These are phyloP conservation scores for Ecdyonurus torrentis DNA, from an alignment of 2,888 invertebrate species.

Conservation along the genomic window DNA sequence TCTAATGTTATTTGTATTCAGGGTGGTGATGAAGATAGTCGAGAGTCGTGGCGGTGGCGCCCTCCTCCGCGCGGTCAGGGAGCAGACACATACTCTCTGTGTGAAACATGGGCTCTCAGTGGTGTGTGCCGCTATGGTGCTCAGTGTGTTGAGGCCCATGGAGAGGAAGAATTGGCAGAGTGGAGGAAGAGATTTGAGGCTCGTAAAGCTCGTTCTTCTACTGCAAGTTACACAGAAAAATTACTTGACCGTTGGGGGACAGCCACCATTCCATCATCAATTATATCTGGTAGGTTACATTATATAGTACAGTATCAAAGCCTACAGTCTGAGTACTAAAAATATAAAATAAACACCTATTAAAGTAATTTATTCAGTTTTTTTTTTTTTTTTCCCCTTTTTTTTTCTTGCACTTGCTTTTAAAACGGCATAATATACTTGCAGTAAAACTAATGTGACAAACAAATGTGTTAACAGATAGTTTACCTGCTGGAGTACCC, in stretches of 20 bases:
- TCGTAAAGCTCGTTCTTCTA: conserved; percentile 37
- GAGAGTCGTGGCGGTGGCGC: conserved; percentile 28
- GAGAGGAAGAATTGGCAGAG: conserved; percentile 48
- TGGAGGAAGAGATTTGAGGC: conserved; percentile 47
- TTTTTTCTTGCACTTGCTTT: too few relatives aligned
- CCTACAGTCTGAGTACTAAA: too few relatives aligned
- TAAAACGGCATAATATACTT: too few relatives aligned
- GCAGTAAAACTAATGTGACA: too few relatives aligned
- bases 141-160: conserved; percentile 59
- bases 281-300: background rate
- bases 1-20: background rate
- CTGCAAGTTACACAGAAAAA: conserved; percentile 42
- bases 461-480: too few relatives aligned
- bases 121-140: conserved; percentile 47
- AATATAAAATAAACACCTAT: too few relatives aligned
- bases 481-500: background rate
- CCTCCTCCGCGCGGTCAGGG: conserved; percentile 51
- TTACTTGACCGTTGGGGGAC: conserved; percentile 35
- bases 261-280: conserved; percentile 15
- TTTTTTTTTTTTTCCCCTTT: too few relatives aligned
- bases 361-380: too few relatives aligned
- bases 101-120: conserved; percentile 33
- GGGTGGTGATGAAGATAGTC: conserved; percentile 12
- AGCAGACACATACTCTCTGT: conserved; percentile 43
- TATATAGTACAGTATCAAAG: too few relatives aligned